phyloP scores from a whole-genome alignment of 2,113 vertebrate species.

The Eptatretus burgeri region DNA sequence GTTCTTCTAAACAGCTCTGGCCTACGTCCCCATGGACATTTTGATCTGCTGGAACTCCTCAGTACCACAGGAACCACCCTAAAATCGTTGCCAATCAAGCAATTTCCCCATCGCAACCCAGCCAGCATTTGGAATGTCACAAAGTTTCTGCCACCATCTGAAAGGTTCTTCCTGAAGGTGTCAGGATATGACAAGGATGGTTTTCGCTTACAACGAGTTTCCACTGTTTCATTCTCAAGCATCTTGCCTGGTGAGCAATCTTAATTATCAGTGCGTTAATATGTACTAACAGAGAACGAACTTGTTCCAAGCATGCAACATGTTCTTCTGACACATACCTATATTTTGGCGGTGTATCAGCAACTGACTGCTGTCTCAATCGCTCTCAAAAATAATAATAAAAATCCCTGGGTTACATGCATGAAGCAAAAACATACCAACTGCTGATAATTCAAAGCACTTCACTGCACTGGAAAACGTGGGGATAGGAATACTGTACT shows the following conservation, averaged over 20 bases:
- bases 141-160: slow-evolving; percentile 54
- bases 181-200: slow-evolving; percentile 49
- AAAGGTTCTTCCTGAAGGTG: slow-evolving; percentile 67
- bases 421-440: no score
- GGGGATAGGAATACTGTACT: no score
- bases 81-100: slow-evolving; percentile 53
- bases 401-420: no score
- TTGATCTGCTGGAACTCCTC: slow-evolving; percentile 51
- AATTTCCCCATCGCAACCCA: slow-evolving; percentile 40
- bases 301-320: no score
- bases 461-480: no score
- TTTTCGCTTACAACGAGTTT: slow-evolving; percentile 64
- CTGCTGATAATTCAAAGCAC: no score
- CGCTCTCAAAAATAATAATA: no score
- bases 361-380: no score
- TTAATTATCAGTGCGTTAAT: no score
- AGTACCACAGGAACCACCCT: slow-evolving; percentile 36
- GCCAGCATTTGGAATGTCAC: slow-evolving; percentile 75
- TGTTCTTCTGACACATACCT: no score
- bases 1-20: slow-evolving; percentile 73
- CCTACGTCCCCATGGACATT: slow-evolving; percentile 35
- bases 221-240: slow-evolving; percentile 70
- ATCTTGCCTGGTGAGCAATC: slow-evolving; percentile 34
- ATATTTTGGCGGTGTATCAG: no score
- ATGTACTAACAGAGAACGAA: no score